Evolutionary conservation across 2,797 vertebrate genomes (phyloP), one percentile per base, ranked within the genome.

Genomic region (Acanthurus lineatus): DNA sequence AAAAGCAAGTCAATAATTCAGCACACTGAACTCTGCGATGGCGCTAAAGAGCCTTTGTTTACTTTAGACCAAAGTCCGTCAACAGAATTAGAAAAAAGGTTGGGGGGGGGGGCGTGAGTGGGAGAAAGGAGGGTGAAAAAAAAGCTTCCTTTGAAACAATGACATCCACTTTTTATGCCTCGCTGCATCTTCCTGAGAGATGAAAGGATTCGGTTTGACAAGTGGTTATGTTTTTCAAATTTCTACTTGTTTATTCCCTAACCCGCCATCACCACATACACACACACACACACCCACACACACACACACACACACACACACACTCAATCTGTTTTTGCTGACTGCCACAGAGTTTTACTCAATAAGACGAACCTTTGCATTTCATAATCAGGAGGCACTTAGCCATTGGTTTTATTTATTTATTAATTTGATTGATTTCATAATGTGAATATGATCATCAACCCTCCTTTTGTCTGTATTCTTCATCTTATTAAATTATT

Each of bases 1-100:
- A 75, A 79, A 79, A 60, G 3, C 32, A 2, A 80, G 83, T 91
- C 85, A 88, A 87, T 86, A 86, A 88, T 90, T 89, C 84, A 90
- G 83, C 71, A 74, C 63, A 45, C 7, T 51, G 82, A 88, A 84
- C 72, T 58, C 56, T 40, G 52, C 4, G 10, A 62, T 42, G 70
- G 49, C 35, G 76, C 68, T 73, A 56, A 74, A 78, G 58, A 73
- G 74, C 49, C 67, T 88, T 71, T 83, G 84, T 82, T 85, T 80
- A 76, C 74, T 77, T 22, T 48, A 56, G 63, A 81, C 75, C 58
- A 61, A 64, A 84, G 76, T 81, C 80, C 53, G 28, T 69, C 81
- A n/a, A 7, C 53, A 66, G 70, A 70, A 62, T 64, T n/a, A 63
- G 63, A n/a, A 45, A 42, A 17, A 35, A 38, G 32, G n/a, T 28